phyloP scores from a whole-genome alignment of 1,140 invertebrate species.

The Papilio helenus region DNA sequence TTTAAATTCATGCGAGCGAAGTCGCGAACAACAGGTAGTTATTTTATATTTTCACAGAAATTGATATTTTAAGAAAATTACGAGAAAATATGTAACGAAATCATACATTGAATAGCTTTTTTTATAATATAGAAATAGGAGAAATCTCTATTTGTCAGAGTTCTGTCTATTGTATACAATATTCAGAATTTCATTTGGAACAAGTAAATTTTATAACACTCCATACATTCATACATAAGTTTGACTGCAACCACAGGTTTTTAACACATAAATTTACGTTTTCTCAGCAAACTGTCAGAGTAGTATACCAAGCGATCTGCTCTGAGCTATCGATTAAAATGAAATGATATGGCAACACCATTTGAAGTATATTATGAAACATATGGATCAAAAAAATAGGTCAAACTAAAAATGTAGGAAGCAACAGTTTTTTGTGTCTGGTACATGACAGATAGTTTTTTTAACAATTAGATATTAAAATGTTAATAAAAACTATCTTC shows the following conservation, averaged over 20 bases:
- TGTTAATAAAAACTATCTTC: slow-evolving; percentile 25
- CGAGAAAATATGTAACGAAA: no score
- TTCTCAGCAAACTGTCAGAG: slow-evolving; percentile 38
- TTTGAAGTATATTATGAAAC: slow-evolving; percentile 66
- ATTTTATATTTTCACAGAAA: no score
- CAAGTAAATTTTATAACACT: background rate
- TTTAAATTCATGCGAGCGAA: no score
- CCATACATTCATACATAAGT: slow-evolving; percentile 3
- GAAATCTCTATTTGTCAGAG: no score
- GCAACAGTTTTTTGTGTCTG: slow-evolving; percentile 31
- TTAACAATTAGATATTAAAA: background rate
- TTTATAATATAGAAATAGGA: no score
- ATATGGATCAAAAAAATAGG: slow-evolving; percentile 38
- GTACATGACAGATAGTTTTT: slow-evolving; percentile 38
- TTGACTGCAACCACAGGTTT: background rate
- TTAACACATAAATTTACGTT: slow-evolving; percentile 23
- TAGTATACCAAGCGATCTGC: slow-evolving; percentile 4
- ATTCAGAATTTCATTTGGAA: background rate
- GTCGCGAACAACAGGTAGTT: no score
- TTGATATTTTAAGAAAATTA: no score
- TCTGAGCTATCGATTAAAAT: slow-evolving; percentile 29
- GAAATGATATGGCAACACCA: slow-evolving; percentile 54
- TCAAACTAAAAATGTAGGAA: slow-evolving; percentile 40
- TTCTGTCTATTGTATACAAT: no score
- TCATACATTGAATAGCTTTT: no score